A percentile compares a stretch with the other conserved stretches of the same genome.
Conservation (phyloP, 2,797 vertebrate species). For the Babyrousa celebensis region DNA sequence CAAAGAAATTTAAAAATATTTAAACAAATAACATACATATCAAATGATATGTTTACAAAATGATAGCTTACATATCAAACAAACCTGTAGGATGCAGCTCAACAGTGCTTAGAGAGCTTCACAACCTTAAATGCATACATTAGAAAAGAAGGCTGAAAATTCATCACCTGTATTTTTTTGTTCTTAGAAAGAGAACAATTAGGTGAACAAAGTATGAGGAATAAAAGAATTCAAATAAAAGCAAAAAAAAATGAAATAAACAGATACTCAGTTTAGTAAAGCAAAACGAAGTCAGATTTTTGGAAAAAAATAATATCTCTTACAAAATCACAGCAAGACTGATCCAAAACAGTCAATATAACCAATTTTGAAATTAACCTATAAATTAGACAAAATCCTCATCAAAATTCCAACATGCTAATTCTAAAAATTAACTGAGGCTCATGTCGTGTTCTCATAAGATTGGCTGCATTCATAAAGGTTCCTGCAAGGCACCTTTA, state of each 20-base stretch:
- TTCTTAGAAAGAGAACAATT: slow-evolving; percentile 39
- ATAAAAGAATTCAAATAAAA: slow-evolving; percentile 45
- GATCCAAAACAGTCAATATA: slow-evolving; percentile 16
- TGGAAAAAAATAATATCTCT: not conserved
- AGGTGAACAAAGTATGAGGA: slow-evolving; percentile 6
- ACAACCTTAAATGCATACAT: not conserved
- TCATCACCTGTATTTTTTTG: not conserved
- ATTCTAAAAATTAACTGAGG: slow-evolving; percentile 46
- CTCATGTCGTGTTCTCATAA: not conserved
- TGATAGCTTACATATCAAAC: not conserved
- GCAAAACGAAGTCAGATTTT: slow-evolving; percentile 3
- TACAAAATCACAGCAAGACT: not conserved
- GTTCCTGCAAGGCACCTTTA: not conserved
- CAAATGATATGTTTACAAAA: not conserved
- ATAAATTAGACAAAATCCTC: not conserved
- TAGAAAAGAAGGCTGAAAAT: slow-evolving; percentile 3
- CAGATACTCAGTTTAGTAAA: not conserved
- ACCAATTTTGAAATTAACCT: slow-evolving; percentile 17
- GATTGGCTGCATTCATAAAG: not conserved
- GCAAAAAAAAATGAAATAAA: not conserved
- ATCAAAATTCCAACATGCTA: slow-evolving; percentile 22
- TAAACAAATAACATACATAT: not conserved
- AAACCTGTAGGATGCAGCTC: not conserved
- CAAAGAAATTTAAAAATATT: slow-evolving; percentile 20
- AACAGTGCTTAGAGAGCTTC: slow-evolving; percentile 1